Evolutionary conservation across 2,113 vertebrate species (phyloP).

Genomic region (Ptilonorhynchus violaceus): DNA sequence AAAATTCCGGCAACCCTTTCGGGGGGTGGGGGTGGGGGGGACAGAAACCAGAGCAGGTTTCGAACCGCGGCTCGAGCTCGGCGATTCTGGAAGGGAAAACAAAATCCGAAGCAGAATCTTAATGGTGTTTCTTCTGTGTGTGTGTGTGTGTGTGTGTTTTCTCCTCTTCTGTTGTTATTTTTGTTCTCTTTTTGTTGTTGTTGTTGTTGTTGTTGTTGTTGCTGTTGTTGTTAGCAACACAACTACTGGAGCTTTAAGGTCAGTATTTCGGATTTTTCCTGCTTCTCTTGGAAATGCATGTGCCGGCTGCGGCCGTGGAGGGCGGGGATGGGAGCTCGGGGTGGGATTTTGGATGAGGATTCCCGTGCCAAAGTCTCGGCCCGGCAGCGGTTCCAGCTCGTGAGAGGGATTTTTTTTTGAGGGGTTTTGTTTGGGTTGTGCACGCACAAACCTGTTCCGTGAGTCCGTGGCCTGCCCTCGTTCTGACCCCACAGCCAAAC

Average conservation of each 20-base stretch:
- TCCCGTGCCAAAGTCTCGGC: not conserved
- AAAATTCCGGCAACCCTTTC: not conserved
- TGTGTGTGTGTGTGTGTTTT: constrained; percentile 3
- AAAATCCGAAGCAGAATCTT: constrained; percentile 30
- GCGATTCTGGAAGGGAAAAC: not conserved
- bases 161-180: constrained; percentile 56
- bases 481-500: rapidly evolving
- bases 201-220: constrained; percentile 10
- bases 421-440: not conserved
- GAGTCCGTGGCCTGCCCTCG: not conserved
- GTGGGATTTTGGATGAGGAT: not conserved
- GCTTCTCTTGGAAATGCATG: constrained; percentile 71
- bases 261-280: constrained; percentile 78
- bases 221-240: constrained; percentile 80
- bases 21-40: constrained; percentile 47
- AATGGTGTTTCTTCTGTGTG: constrained; percentile 60
- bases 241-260: constrained; percentile 99
- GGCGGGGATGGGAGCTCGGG: not conserved
- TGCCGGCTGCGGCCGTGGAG: not conserved
- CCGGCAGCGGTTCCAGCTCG: rapidly evolving
- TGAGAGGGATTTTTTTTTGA: not conserved
- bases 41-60: not conserved
- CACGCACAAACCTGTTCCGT: not conserved
- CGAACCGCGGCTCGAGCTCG: not conserved
- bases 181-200: constrained; percentile 21